Evolutionary conservation across 2,888 invertebrate genomes (phyloP).

Genomic region (Caradrina clavipalpis): DNA sequence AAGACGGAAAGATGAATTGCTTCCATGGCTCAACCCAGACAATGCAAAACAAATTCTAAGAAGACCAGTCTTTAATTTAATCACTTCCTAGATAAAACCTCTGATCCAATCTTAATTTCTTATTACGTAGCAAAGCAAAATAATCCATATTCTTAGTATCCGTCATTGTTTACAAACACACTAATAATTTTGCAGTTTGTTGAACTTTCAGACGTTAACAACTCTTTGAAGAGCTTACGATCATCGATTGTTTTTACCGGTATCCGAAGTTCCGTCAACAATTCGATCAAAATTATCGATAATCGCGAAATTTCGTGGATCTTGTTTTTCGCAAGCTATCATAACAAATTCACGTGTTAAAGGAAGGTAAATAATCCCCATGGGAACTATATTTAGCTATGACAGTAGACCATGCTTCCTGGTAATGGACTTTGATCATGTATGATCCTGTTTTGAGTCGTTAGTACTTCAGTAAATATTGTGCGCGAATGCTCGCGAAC

Average conservation of each 20-base stretch:
- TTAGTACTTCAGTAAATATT: constrained; percentile 64
- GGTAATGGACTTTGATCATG: constrained; percentile 71
- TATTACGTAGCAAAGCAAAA: constrained; percentile 3
- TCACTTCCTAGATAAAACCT: constrained; percentile 1
- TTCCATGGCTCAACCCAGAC: no score
- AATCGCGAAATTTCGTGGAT: constrained; percentile 37
- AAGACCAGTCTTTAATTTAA: not conserved
- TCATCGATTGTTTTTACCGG: constrained; percentile 36
- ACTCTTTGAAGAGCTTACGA: constrained; percentile 21
- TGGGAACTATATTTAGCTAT: constrained; percentile 54
- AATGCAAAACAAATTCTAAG: no score
- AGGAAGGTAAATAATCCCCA: constrained; percentile 36
- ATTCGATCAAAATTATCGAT: constrained; percentile 51
- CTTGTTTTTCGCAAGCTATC: constrained; percentile 41
- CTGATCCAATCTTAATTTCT: constrained; percentile 18
- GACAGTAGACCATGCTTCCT: constrained; percentile 60
- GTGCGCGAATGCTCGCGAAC: constrained; percentile 27
- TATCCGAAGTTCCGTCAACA: constrained; percentile 52
- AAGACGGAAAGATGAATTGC: no score
- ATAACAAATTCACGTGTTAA: constrained; percentile 27
- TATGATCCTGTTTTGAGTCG: constrained; percentile 56
- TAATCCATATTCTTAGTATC: constrained; percentile 20
- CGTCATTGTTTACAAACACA: constrained; percentile 14
- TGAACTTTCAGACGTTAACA: constrained; percentile 20
- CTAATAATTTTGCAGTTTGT: constrained; percentile 16